These are phyloP conservation scores for Pentalonia nigronervosa DNA, from an alignment of 1,140 invertebrate genomes.

Conservation along the genomic window DNA sequence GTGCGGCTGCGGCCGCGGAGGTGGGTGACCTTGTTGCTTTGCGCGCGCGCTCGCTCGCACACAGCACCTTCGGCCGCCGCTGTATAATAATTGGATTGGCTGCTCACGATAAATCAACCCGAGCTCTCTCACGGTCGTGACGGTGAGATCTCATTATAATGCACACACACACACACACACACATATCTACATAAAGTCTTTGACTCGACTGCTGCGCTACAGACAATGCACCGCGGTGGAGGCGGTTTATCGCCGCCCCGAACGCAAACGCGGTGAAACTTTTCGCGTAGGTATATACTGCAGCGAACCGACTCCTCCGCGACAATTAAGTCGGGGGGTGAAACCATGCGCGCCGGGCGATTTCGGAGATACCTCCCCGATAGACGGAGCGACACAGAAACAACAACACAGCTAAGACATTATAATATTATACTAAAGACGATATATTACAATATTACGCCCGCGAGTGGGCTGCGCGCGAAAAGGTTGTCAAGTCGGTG, in stretches of 20 bases:
- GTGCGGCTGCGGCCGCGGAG: slow-evolving; percentile 26
- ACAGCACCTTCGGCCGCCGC: slow-evolving; percentile 21
- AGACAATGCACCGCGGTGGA: background rate
- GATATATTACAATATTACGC: no score
- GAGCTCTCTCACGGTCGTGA: slow-evolving; percentile 53
- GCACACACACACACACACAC: background rate
- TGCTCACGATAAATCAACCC: slow-evolving; percentile 55
- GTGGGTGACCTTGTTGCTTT: slow-evolving; percentile 56
- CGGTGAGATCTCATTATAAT: slow-evolving; percentile 53
- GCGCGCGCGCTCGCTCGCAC: background rate
- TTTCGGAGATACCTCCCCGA: background rate
- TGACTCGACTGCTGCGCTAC: background rate
- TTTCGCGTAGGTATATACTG: background rate
- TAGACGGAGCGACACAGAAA: no score
- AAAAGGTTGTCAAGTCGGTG: no score
- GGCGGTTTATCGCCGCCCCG: background rate
- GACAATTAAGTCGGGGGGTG: no score
- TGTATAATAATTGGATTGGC: slow-evolving; percentile 54
- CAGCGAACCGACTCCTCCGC: background rate
- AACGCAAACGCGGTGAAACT: background rate
- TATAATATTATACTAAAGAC: no score
- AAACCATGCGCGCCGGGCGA: background rate
- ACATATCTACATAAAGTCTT: background rate
- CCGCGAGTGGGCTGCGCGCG: no score
- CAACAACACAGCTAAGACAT: no score